Evolutionary conservation across 1,140 invertebrate species (phyloP).

Genomic region (Apis florea): DNA sequence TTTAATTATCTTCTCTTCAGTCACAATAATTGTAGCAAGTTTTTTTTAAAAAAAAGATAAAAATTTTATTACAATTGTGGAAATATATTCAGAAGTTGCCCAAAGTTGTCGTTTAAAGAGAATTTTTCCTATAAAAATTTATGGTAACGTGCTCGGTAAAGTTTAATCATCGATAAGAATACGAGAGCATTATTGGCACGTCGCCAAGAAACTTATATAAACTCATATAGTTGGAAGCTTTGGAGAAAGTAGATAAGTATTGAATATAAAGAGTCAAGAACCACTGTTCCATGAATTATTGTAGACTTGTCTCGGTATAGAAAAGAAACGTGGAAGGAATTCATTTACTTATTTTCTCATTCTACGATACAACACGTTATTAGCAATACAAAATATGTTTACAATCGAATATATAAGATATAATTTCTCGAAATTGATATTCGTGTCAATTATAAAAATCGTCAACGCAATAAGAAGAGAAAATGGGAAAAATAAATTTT

Average conservation of each 20-base stretch:
- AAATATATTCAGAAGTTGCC: no score
- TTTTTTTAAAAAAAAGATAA: no score
- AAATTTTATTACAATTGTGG: no score
- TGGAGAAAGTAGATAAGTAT: slow-evolving; percentile 61
- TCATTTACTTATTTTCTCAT: slow-evolving; percentile 33
- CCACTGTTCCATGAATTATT: slow-evolving; percentile 48
- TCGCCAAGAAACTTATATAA: slow-evolving; percentile 55
- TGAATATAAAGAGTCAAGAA: slow-evolving; percentile 47
- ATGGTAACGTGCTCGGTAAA: neutral
- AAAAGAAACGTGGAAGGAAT: slow-evolving; percentile 24
- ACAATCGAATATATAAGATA: neutral
- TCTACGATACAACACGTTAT: neutral
- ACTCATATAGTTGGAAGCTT: slow-evolving; percentile 52
- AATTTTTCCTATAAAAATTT: neutral
- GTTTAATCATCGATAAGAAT: neutral
- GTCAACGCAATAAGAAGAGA: no score
- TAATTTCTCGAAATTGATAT: no score
- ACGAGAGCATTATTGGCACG: slow-evolving; percentile 10
- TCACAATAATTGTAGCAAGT: no score
- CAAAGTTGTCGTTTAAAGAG: neutral
- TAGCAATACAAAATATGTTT: neutral
- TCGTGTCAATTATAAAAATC: no score
- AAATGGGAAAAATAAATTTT: no score
- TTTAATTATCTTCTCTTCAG: no score
- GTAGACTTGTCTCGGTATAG: slow-evolving; percentile 12